Evolutionary conservation across 2,888 invertebrate genomes (phyloP), one percentile per base, ranked within the genome.

Genomic region (Dinocampus coccinellae): DNA sequence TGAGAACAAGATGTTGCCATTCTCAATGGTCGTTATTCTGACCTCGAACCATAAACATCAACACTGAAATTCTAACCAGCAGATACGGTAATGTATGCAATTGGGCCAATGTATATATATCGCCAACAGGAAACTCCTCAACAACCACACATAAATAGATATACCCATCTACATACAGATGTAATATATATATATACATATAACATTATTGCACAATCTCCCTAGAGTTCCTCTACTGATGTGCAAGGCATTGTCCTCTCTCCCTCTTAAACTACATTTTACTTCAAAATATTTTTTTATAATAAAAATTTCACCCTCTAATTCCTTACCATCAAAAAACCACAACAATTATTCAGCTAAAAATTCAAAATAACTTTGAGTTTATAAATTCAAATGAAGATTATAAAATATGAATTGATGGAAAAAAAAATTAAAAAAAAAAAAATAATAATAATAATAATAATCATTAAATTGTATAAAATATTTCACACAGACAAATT

Each of bases 71-170:
- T 62, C 39, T 62, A 42, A 42, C 62, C 39, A 62, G 7, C 24
- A 62, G 62, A 39, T 36, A 62, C 42, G 55, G 64, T 80, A 79
- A 77, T 78, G 60, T 78, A 78, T 80, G 80, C 78, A 79, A 77
- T 79, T 77, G 79, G 74, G 71, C 58, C 73, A 77, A 68, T 53
- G 55, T 55, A 26, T 55, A 55, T 55, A 26, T 11, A 22, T 26
- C 13, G 11, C 22, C 9, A 24, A 26, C 13, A 55, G 55, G 55
- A 55, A 24, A 26, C 55, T 13, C 13, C 26, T 11, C 2, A 2
- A 20, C 20, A 47, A n/a, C n/a, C 10, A 11, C 47, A 47, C 16
- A 16, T 16, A 47, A 16, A n/a, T 47, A 47, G 16, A 47, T 47
- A 16, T 47, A 16, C 16, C 3, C n/a, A 39, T 39, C 6, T 39